Evolutionary conservation across 1,140 invertebrate genomes (phyloP), one percentile per base, ranked within the genome.

Genomic region (Polypedilum pembai): DNA sequence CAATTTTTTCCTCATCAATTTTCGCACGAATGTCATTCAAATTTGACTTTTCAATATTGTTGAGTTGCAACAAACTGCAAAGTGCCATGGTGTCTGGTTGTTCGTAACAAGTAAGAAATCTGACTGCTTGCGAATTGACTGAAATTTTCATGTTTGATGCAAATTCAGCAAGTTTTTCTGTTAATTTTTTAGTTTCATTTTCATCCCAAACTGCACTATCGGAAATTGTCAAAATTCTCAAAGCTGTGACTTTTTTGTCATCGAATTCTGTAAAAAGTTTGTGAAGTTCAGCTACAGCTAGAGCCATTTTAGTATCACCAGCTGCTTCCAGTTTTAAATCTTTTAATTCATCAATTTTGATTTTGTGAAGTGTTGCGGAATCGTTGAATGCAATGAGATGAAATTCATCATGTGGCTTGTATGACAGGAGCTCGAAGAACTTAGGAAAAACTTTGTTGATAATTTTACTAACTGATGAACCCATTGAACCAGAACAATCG

Each of bases 61-160:
- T 72, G 3, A 72, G 12, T 20, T 72, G 69, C 69, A 72, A 5
- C 17, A 72, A 72, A 15, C 69, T 24, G 15, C 69, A 72, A 21
- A 72, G 33, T 72, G 69, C 69, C 10, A 5, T 72, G 1, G 69
- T 72, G 69, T 72, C 69, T 8, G 69, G 20, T 20, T 72, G 20
- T 3, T 10, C 69, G 4, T 12, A 12, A n/a, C 12, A 56, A 15
- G 45, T 56, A 72, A 24, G 20, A 8, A 21, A 20, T 10, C 69
- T 21, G 7, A 72, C 69, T 12, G 69, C 69, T 20, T 72, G 69
- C 12, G 69, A 72, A 5, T 72, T 72, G 33, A 72, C 5, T 40
- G 69, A 72, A 72, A 72, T 20, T 5, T 72, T 72, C 15, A 15
- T 17, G 8, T 72, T 72, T 12, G 8, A 12, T 15, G 12, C 12